A percentile compares a stretch with the other conserved stretches of the same genome.
phyloP scores from a whole-genome alignment of 2,888 invertebrate species.

The Leptothorax acervorum region DNA sequence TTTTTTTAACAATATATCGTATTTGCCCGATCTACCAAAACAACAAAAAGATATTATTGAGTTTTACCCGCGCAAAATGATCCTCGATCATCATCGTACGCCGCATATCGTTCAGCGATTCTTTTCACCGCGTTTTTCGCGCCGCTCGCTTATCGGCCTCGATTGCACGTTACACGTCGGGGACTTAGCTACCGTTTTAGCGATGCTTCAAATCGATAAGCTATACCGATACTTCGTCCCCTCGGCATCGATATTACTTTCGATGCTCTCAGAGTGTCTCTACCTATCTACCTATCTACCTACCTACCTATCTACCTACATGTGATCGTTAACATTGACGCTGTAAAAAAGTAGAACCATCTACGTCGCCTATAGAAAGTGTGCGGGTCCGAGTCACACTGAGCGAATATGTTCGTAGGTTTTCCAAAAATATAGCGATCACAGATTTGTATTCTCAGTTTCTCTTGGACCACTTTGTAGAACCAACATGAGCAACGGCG shows the following conservation, averaged over 20 bases:
- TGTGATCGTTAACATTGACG: conserved; percentile 33
- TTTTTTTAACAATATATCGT: not conserved
- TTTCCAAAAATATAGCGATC: conserved; percentile 10
- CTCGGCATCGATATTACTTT: conserved; percentile 20
- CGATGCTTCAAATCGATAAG: conserved; percentile 36
- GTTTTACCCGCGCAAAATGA: not conserved
- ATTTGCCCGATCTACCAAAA: not conserved
- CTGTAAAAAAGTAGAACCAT: conserved; percentile 58
- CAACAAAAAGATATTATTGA: not conserved
- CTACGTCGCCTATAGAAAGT: conserved; percentile 33
- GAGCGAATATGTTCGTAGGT: not conserved
- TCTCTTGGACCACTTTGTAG: conserved; percentile 19
- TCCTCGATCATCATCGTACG: not conserved
- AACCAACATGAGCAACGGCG: not conserved
- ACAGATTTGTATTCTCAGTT: conserved; percentile 10
- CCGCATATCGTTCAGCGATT: conserved; percentile 7
- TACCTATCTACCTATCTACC: not conserved
- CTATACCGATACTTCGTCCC: conserved; percentile 19
- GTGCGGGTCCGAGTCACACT: not conserved
- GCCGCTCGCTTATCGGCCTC: conserved; percentile 7
- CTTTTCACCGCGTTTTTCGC: conserved; percentile 11
- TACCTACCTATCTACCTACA: conserved; percentile 20
- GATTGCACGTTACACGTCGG: not conserved
- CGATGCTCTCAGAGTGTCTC: conserved; percentile 1
- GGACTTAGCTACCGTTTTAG: conserved; percentile 36